Base-by-base conservation (phyloP, 1,140 invertebrate genomes). In the Zaprionus kolodkinae region DNA sequence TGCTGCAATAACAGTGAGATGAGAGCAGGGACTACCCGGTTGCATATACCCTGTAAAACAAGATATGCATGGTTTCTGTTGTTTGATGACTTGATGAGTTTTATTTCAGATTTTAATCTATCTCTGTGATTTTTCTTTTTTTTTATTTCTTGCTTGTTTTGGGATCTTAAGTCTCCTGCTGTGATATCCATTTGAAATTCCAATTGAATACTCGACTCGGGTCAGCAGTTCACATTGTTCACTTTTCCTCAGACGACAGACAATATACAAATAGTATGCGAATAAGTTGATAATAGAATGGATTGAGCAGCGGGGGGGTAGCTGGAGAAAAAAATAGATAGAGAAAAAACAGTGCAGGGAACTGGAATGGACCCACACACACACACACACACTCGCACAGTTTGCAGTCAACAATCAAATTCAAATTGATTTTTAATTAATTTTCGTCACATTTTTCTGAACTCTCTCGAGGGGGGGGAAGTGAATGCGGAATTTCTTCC, bases 351-450 rank as follows among this genome's bases (percentile, higher is more conserved):
- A 52, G 17, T 12, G 15, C 36, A 11, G 40, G 43, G 36, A 21
- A 52, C 40, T 17, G n/a, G 21, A 21, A 21, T 21, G n/a, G n/a
- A n/a, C n/a, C n/a, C n/a, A n/a, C n/a, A n/a, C n/a, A n/a, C n/a
- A n/a, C n/a, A n/a, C n/a, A n/a, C n/a, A n/a, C n/a, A n/a, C n/a
- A n/a, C n/a, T n/a, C n/a, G n/a, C 52, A 66, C 56, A 61, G 40
- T 45, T 45, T 9, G 40, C 72, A 60, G 70, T 80, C 72, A 89
- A 89, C 85, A 89, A 89, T 89, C 81, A 89, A 89, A 89, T 85
- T 89, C 78, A 89, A 89, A 89, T 89, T 89, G 85, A 89, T 89
- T 89, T 89, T 89, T 89, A 89, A 89, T 89, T 89, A 89, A 89
- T 89, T 89, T 89, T 89, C 78, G 81, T 87, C 85, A 89, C 85